These are phyloP conservation scores for Oscheius onirici DNA, from an alignment of 2,888 invertebrate species.

Conservation along the genomic window DNA sequence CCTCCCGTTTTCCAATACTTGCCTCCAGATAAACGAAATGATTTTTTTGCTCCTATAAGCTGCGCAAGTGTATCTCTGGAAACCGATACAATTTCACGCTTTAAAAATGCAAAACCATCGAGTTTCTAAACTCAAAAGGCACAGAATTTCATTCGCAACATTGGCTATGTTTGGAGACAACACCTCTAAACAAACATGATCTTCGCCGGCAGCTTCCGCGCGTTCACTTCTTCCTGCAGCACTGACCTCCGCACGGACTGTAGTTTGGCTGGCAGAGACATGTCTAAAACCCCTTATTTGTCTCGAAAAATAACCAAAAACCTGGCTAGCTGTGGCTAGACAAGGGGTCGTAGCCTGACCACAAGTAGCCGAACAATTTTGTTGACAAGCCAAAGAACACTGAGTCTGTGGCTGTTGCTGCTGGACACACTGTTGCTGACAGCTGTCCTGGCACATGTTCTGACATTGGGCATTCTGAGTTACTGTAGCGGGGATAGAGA, in stretches of 20 bases:
- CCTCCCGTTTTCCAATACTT: too few relatives aligned
- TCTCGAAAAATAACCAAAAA: background rate
- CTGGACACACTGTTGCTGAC: slow-evolving; percentile 49
- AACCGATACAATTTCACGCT: background rate
- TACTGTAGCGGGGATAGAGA: slow-evolving; percentile 44
- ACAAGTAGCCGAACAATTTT: slow-evolving; percentile 43
- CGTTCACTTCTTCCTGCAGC: slow-evolving; percentile 46
- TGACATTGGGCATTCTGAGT: slow-evolving; percentile 49
- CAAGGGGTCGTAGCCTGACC: slow-evolving; percentile 35
- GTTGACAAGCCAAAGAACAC: slow-evolving; percentile 49
- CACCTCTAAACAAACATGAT: slow-evolving; percentile 5
- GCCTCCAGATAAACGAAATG: too few relatives aligned
- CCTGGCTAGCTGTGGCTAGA: slow-evolving; percentile 15
- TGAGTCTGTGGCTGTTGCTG: slow-evolving; percentile 49
- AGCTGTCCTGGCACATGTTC: slow-evolving; percentile 52
- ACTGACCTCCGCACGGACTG: slow-evolving; percentile 47
- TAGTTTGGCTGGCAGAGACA: slow-evolving; percentile 39
- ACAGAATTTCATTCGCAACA: background rate
- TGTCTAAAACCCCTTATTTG: background rate
- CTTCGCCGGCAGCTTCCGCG: background rate
- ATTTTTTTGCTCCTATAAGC: too few relatives aligned
- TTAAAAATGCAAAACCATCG: background rate
- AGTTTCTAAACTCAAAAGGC: background rate
- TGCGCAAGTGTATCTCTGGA: too few relatives aligned
- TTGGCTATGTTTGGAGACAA: background rate